These are phyloP conservation scores for Oxytorus armatus DNA, from an alignment of 2,888 invertebrate genomes.

Conservation along the genomic window DNA sequence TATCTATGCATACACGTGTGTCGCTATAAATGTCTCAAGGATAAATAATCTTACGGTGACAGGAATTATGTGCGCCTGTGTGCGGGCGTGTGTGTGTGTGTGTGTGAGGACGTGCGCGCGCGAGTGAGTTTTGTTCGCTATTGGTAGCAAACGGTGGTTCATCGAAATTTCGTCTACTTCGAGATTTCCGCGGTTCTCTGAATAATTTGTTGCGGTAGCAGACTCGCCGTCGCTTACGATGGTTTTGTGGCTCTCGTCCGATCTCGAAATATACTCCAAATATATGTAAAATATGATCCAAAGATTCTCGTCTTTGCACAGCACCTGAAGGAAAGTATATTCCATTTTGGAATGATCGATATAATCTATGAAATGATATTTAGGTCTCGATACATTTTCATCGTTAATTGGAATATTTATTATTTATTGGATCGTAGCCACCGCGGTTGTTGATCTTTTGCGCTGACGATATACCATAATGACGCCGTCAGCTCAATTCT, in stretches of 20 bases:
- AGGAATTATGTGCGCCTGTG: background rate
- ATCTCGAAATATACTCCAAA: constrained; percentile 40
- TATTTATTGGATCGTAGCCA: too few relatives aligned
- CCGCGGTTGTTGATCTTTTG: too few relatives aligned
- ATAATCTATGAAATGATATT: constrained; percentile 18
- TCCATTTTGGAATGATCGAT: constrained; percentile 2
- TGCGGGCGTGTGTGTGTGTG: too few relatives aligned
- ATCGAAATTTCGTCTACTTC: constrained; percentile 29
- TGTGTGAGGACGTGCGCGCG: background rate
- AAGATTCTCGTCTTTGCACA: background rate
- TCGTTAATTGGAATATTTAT: background rate
- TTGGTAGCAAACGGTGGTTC: too few relatives aligned
- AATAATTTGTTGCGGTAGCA: constrained; percentile 52
- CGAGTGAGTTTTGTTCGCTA: too few relatives aligned
- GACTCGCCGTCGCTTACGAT: background rate
- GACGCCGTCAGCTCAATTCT: too few relatives aligned
- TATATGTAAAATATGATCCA: constrained; percentile 27
- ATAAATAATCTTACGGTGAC: constrained; percentile 32
- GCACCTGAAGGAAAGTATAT: background rate
- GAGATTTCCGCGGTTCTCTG: constrained; percentile 27
- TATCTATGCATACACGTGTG: background rate
- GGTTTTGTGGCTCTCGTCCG: background rate
- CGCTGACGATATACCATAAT: too few relatives aligned
- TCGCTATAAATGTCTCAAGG: too few relatives aligned
- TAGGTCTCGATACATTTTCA: background rate